Percentiles rank a stretch among this genome's conserved stretches.
Evolutionary conservation across 2,888 invertebrate genomes (phyloP).

Genomic region (Nemoura dubitans): DNA sequence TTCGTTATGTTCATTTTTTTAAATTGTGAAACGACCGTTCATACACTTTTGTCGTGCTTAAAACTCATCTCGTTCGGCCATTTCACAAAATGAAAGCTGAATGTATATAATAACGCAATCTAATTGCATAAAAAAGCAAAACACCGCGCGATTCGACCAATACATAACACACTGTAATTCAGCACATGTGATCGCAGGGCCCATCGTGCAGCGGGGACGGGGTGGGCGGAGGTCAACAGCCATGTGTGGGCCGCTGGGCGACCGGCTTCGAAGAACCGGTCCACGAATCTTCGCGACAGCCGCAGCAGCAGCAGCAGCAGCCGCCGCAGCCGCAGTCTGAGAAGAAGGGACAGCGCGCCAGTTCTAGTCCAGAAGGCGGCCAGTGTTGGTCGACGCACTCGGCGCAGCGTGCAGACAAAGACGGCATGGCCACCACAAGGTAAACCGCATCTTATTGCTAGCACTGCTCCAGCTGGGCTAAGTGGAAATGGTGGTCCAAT

Average conservation of each 20-base stretch:
- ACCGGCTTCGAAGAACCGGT: conserved; percentile 53
- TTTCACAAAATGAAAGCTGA: neutral
- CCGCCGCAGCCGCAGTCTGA: conserved; percentile 61
- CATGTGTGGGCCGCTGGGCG: conserved; percentile 53
- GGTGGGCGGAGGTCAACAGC: conserved; percentile 57
- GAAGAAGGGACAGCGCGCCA: conserved; percentile 54
- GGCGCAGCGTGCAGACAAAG: conserved; percentile 26
- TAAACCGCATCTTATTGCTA: conserved; percentile 29
- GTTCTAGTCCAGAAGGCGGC: conserved; percentile 40
- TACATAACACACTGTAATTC: neutral
- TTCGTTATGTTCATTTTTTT: neutral
- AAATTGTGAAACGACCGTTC: neutral
- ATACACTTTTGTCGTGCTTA: neutral
- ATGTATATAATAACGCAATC: neutral
- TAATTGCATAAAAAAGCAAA: neutral
- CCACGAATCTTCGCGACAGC: conserved; percentile 59
- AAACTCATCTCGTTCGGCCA: neutral
- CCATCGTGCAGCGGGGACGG: conserved; percentile 60
- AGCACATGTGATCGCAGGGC: conserved; percentile 52
- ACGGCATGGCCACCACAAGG: conserved; percentile 49
- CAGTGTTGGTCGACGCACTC: conserved; percentile 38
- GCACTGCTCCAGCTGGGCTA: neutral
- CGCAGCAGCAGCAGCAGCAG: conserved; percentile 61
- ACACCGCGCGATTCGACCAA: neutral
- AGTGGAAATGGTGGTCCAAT: neutral